These are phyloP conservation scores for Cossypha heuglini DNA, from an alignment of 2,797 vertebrate species.

Conservation along the genomic window DNA sequence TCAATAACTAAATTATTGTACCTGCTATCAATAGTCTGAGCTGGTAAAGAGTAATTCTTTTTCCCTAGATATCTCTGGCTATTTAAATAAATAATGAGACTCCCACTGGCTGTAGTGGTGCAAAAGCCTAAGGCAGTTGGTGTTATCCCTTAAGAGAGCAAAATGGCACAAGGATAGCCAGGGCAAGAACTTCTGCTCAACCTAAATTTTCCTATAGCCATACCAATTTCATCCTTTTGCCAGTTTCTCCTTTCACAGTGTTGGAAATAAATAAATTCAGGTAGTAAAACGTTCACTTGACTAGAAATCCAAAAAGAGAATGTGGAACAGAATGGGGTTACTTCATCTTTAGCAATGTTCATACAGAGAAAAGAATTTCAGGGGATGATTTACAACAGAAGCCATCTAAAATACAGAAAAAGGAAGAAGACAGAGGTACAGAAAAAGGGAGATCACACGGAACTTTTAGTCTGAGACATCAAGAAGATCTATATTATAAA, in stretches of 20 bases:
- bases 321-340: not conserved
- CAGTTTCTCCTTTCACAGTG: not conserved
- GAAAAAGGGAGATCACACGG: not conserved
- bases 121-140: not conserved
- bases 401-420: not conserved
- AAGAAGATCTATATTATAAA: not conserved
- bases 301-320: not conserved
- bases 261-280: not conserved
- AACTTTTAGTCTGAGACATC: not conserved
- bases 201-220: not conserved
- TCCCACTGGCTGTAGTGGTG: not conserved
- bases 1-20: not conserved
- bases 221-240: not conserved
- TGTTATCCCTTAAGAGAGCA: not conserved
- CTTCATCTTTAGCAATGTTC: not conserved
- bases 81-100: not conserved
- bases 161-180: not conserved
- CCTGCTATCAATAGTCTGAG: not conserved
- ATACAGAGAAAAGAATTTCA: not conserved
- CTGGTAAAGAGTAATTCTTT: not conserved
- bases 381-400: not conserved
- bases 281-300: not conserved
- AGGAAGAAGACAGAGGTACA: not conserved
- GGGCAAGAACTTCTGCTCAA: not conserved
- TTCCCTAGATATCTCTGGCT: not conserved